Base-by-base conservation (phyloP, 1,140 invertebrate genomes). In the Rhyzopertha dominica region DNA sequence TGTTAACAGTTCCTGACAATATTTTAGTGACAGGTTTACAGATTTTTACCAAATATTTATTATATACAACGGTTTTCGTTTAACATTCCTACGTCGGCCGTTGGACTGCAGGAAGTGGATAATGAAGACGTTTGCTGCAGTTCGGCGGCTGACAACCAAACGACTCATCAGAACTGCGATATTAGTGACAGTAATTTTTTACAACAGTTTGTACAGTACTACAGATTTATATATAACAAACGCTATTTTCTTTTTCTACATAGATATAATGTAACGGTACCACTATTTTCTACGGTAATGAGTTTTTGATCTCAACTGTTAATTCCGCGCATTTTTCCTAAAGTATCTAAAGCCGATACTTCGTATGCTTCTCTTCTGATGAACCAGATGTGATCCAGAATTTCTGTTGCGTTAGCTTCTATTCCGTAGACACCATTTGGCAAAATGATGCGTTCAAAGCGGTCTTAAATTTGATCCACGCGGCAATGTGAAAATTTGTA, bases 21-120 rank as follows among this genome's bases (percentile, higher is more conserved):
- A 63, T 59, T 56, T 59, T 56, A 56, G 40, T 51, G 40, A 47
- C 49, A 52, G 49, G 43, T 51, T 51, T 65, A 65, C 61, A 65
- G 57, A 63, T 62, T 65, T 61, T 65, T 58, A 63, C 57, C 59
- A 59, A 58, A 63, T 63, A 60, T 61, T 49, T 56, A 52, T 49
- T 59, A 62, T 59, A 62, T 58, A 64, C 60, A 60, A 53, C 32
- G 47, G 52, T 49, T 62, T 61, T 53, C 43, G 50, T 49, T 55
- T 53, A 13, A 41, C 25, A 30, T 39, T 51, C 46, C 43, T 49
- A 28, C 17, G 25, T 39, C 23, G 18, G 22, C 36, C 12, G 22
- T 25, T 26, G 24, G 22, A 23, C 24, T 22, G 22, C 17, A 8
- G 25, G 19, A 20, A 18, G n/a, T 22, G 7, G 20, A 22, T 36